phyloP scores from a whole-genome alignment of 2,113 vertebrate genomes.

The Mormyrus iriodes region DNA sequence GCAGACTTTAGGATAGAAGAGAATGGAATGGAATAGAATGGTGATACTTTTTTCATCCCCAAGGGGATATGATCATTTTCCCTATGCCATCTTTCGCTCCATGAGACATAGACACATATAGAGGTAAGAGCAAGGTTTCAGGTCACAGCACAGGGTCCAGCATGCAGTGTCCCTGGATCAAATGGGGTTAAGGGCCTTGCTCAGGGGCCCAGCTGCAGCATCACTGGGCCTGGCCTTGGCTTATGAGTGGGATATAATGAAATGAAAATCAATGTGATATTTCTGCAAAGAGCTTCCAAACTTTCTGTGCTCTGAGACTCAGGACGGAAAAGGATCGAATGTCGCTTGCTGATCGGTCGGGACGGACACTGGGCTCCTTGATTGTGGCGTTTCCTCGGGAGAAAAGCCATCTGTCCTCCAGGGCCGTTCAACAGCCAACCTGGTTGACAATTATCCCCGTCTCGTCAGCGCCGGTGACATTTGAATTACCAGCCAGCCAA shows the following conservation, averaged over 20 bases:
- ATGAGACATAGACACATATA: not conserved
- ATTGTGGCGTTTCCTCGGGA: not conserved
- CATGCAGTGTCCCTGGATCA: not conserved
- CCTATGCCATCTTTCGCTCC: not conserved
- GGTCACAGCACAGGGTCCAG: not conserved
- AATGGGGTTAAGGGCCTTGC: not conserved
- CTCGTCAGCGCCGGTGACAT: not conserved
- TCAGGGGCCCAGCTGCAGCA: not conserved
- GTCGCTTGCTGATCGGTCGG: not conserved
- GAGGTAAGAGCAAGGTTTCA: not conserved
- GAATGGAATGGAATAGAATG: not conserved
- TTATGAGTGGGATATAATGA: not conserved
- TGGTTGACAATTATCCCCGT: not conserved
- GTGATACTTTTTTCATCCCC: not conserved
- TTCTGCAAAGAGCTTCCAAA: not conserved
- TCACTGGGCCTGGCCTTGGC: not conserved
- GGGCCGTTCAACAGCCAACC: not conserved
- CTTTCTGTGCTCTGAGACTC: not conserved
- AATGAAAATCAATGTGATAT: not conserved
- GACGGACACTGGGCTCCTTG: not conserved
- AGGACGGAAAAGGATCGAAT: not conserved
- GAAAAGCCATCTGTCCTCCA: conserved; percentile 7
- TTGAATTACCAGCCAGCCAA: conserved; percentile 3
- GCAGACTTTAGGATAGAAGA: not conserved
- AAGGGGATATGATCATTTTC: not conserved